A percentile compares a stretch with the other conserved stretches of the same genome.
These are phyloP conservation scores for Lithophane ornitopus DNA, from an alignment of 2,888 invertebrate species.

Conservation along the genomic window DNA sequence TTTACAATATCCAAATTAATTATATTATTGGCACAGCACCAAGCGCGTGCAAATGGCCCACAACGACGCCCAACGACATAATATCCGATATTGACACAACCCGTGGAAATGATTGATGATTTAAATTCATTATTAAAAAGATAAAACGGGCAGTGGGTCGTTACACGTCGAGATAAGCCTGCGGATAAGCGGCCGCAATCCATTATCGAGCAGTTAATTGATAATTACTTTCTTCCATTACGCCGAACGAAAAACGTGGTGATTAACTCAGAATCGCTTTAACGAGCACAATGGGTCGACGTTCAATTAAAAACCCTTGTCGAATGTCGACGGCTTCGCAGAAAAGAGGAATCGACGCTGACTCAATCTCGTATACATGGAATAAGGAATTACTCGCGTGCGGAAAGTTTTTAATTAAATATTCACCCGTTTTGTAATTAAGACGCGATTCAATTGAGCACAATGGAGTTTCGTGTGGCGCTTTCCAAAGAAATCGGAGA, in stretches of 20 bases:
- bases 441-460: constrained; percentile 87
- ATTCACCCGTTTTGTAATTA: constrained; percentile 89
- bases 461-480: constrained; percentile 82
- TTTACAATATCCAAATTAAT: constrained; percentile 56
- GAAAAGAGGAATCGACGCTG: constrained; percentile 86
- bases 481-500: constrained; percentile 83
- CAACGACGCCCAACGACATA: constrained; percentile 56
- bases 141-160: constrained; percentile 81
- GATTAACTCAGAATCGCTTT: constrained; percentile 89
- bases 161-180: constrained; percentile 86
- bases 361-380: constrained; percentile 89
- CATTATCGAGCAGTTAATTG: constrained; percentile 90
- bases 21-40: constrained; percentile 53
- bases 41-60: constrained; percentile 53
- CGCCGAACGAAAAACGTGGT: constrained; percentile 88
- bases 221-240: constrained; percentile 91
- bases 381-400: constrained; percentile 89
- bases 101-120: constrained; percentile 79
- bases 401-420: constrained; percentile 90
- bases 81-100: constrained; percentile 69
- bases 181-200: constrained; percentile 88
- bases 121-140: constrained; percentile 83
- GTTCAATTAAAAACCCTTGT: constrained; percentile 90
- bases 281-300: constrained; percentile 89
- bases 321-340: constrained; percentile 86